Percentiles rank a stretch among this genome's conserved stretches.
These are phyloP conservation scores for Cryptotis parvus DNA, from an alignment of 2,113 vertebrate genomes.

Conservation along the genomic window DNA sequence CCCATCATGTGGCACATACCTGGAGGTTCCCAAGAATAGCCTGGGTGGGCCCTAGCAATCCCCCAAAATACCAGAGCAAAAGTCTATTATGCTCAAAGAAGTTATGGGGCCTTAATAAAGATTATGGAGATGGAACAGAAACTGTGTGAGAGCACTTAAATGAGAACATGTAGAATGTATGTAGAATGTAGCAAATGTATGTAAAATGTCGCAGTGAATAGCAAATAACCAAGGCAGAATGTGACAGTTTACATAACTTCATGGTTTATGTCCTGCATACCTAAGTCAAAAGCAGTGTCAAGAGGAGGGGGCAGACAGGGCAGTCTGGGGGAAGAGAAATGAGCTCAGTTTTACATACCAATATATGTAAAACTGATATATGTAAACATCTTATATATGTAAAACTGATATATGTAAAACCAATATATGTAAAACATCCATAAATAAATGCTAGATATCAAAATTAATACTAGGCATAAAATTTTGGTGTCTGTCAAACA, in stretches of 20 bases:
- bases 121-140: no score
- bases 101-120: background rate
- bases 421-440: no score
- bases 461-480: background rate
- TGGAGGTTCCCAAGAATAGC: no score
- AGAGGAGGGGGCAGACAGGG: background rate
- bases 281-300: background rate
- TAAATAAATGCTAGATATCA: background rate
- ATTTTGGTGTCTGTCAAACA: background rate
- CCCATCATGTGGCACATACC: no score
- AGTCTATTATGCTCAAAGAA: background rate
- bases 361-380: no score
- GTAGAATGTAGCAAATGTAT: background rate
- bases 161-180: background rate
- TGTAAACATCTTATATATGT: no score
- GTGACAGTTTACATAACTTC: background rate
- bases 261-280: background rate
- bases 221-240: background rate
- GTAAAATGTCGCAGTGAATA: no score
- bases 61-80: background rate
- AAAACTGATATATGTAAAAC: no score
- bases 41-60: no score
- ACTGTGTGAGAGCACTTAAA: background rate
- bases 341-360: background rate
- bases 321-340: background rate